Evolutionary conservation across 2,888 invertebrate genomes (phyloP), one percentile per base, ranked within the genome.

Genomic region (Heliconius hortense): DNA sequence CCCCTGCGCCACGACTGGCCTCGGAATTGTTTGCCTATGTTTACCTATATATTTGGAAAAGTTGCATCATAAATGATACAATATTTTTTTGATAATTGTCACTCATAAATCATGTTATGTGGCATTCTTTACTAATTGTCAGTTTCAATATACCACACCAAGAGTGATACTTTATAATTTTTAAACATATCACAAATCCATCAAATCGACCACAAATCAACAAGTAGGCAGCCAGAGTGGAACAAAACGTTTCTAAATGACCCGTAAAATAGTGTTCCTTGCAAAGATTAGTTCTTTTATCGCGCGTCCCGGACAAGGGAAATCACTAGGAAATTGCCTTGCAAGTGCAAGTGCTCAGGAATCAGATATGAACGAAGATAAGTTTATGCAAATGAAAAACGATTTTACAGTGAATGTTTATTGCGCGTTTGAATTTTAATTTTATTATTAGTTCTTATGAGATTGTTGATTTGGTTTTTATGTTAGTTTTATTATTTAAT

Each of bases 281-380:
- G 83, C 86, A 86, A 81, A 88, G 89, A 91, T 92, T 90, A 90
- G 87, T 85, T 86, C 88, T 88, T 90, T 91, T 91, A 89, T 89
- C 86, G 87, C 80, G 82, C 81, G 79, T 82, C 82, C 82, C 80
- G 82, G 79, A 80, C 82, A 82, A 78, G 77, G 91, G 90, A 91
- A 89, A 90, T 91, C 87, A 85, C 84, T 79, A 88, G 91, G 91
- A 92, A 92, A 93, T 93, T 92, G 91, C 87, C 84, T 82, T 83
- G 86, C 84, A 83, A 84, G 86, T 83, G 86, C 84, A 83, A 84
- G 86, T 83, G 82, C 67, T 78, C 70, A 69, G 48, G 24, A 66
- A 73, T 78, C 64, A 77, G 77, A 77, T 76, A 74, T 63, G 73
- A 71, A 68, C 71, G 62, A 72, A 64, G 59, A 72, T 78, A 76